Percentiles rank a stretch among this genome's conserved stretches.
Evolutionary conservation across 2,888 invertebrate species (phyloP).

Genomic region (Athalia rosae): DNA sequence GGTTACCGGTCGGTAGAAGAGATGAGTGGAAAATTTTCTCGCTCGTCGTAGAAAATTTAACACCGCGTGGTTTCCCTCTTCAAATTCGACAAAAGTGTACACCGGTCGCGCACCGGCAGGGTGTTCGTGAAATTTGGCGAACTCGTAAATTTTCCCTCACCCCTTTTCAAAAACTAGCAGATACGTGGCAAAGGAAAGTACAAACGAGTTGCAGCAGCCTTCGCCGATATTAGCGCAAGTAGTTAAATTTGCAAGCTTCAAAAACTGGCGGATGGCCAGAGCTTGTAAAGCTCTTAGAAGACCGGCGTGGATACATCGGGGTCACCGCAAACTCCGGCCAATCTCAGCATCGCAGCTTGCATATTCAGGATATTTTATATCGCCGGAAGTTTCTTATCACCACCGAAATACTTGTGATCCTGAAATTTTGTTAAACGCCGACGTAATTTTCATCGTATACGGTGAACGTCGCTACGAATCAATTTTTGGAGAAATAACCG

Average conservation of each 20-base stretch:
- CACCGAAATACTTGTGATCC: not conserved
- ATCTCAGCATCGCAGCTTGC: not conserved
- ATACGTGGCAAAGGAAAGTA: no score
- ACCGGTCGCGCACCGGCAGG: no score
- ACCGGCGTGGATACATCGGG: conserved; percentile 36
- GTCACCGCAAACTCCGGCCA: conserved; percentile 31
- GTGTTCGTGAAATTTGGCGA: no score
- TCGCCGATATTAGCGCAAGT: conserved; percentile 32
- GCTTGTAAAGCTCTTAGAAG: not conserved
- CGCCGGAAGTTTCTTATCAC: no score
- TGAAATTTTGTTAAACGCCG: not conserved
- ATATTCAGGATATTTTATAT: no score
- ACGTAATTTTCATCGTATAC: no score
- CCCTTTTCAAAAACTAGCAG: not conserved
- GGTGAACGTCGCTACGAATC: not conserved
- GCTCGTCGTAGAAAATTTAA: no score
- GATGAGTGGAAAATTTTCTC: no score
- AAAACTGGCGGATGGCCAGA: conserved; percentile 36
- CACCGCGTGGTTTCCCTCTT: no score
- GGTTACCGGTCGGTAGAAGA: no score
- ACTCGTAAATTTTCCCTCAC: conserved; percentile 1
- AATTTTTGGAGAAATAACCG: not conserved
- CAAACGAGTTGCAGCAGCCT: not conserved
- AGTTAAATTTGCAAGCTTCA: conserved; percentile 39
- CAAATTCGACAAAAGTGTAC: no score